Base-by-base conservation (phyloP, 2,888 invertebrate genomes). In the Ophonus ardosiacus region DNA sequence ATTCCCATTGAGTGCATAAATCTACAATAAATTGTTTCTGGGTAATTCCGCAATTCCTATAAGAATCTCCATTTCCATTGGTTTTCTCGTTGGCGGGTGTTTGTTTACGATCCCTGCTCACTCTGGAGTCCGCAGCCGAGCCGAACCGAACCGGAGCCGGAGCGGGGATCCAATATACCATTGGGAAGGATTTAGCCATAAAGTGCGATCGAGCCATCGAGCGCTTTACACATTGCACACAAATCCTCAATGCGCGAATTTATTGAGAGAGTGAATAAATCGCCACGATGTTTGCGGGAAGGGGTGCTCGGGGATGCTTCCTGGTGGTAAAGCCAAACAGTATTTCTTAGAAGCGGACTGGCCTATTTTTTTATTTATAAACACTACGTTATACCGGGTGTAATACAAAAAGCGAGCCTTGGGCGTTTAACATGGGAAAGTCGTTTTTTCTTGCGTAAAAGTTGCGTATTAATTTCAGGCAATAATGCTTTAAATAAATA, bases 241-340 rank as follows among this genome's bases (percentile, higher is more conserved):
- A 91, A 91, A 91, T 91, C 91, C 91, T 89, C 90, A 91, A 91
- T 91, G 90, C 91, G 90, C 88, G 90, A 90, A 90, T 90, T 90
- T 90, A 90, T 90, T 89, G 90, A 90, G 89, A 89, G 88, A 88
- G 87, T 76, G 83, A 83, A 83, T 83, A 83, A 83, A 83, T 83
- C 83, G 83, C 40, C 71, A 31, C 31, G 56, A 13, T 31, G n/a
- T 38, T 63, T 10, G 24, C 1, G 63, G 18, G 21, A 13, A 24
- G 17, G 24, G 38, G 38, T 5, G 68, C 38, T 21, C 13, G 3
- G 61, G 10, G 61, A 7, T 24, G 63, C 21, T 63, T 65, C 65
- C 65, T 65, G 31, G n/a, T 31, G 31, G 31, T 31, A 31, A 31
- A 31, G 31, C 31, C 31, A 31, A 31, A 31, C 31, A 31, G 31